phyloP scores from a whole-genome alignment of 2,113 vertebrate species.

The Galbula dea region DNA sequence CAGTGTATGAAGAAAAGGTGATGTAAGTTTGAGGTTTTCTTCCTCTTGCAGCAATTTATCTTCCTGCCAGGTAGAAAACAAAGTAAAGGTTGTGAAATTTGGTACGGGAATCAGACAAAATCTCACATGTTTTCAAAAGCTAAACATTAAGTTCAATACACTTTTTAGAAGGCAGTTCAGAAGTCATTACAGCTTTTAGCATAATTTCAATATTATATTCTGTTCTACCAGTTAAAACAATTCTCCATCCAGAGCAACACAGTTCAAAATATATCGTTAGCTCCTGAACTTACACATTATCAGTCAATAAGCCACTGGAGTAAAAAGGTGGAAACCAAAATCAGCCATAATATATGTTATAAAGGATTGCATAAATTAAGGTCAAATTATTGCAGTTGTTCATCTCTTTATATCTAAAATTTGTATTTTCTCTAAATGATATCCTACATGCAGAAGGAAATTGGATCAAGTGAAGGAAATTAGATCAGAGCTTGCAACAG shows the following conservation, averaged over 20 bases:
- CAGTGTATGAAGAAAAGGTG: background rate
- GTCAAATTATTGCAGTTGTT: background rate
- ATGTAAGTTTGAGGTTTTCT: background rate
- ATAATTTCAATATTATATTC: background rate
- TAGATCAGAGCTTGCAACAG: background rate
- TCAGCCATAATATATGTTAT: background rate
- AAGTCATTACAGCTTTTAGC: background rate
- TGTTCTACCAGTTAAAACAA: constrained; percentile 18
- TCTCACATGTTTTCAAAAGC: background rate
- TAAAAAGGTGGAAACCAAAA: background rate
- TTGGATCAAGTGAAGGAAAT: constrained; percentile 2
- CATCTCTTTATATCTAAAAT: background rate
- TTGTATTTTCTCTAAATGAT: background rate
- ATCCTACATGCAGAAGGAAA: background rate
- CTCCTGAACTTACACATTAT: constrained; percentile 25
- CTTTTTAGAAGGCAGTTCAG: background rate
- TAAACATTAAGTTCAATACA: background rate
- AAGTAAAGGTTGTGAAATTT: background rate
- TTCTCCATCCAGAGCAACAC: background rate
- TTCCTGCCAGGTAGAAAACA: background rate
- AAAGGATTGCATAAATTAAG: background rate
- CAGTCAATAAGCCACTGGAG: constrained; percentile 2
- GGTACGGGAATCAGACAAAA: background rate
- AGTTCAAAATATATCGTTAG: constrained; percentile 14
- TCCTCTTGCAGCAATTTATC: constrained; percentile 5